Evolutionary conservation across 2,113 vertebrate species (phyloP).

Genomic region (Lepisosteus oculatus): DNA sequence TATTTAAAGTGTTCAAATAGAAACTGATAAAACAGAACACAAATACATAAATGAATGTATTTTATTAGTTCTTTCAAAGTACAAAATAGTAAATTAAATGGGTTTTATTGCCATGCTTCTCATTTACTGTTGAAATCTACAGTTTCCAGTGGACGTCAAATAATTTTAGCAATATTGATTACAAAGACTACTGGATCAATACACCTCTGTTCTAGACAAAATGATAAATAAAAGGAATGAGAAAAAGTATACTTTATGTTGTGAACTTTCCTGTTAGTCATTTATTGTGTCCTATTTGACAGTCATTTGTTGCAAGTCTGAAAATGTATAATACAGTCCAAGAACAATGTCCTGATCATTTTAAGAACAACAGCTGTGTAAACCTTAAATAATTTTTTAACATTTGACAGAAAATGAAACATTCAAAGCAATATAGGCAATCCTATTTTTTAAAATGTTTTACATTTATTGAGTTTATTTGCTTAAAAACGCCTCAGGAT

Average conservation of each 20-base stretch:
- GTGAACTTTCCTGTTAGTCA: background rate
- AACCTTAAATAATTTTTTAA: background rate
- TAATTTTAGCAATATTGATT: constrained; percentile 16
- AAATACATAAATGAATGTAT: no score
- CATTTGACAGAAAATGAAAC: no score
- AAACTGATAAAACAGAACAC: no score
- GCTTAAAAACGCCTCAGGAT: no score
- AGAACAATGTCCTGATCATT: background rate
- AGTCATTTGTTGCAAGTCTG: background rate
- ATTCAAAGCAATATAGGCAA: no score
- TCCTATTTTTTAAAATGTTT: no score
- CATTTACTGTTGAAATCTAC: constrained; percentile 1
- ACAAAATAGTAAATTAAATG: no score
- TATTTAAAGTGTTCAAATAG: no score
- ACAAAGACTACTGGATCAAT: constrained; percentile 9
- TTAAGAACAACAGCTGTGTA: background rate
- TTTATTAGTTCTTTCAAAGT: no score
- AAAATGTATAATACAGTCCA: background rate
- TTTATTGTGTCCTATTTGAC: background rate
- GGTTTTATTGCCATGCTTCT: background rate
- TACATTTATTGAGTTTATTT: no score
- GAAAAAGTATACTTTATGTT: background rate
- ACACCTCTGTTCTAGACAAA: constrained; percentile 1
- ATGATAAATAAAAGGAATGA: constrained; percentile 7
- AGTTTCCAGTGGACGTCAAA: constrained; percentile 1